A percentile compares a stretch with the other conserved stretches of the same genome.
phyloP scores from a whole-genome alignment of 2,888 invertebrate species.

The Chirona hameri region DNA sequence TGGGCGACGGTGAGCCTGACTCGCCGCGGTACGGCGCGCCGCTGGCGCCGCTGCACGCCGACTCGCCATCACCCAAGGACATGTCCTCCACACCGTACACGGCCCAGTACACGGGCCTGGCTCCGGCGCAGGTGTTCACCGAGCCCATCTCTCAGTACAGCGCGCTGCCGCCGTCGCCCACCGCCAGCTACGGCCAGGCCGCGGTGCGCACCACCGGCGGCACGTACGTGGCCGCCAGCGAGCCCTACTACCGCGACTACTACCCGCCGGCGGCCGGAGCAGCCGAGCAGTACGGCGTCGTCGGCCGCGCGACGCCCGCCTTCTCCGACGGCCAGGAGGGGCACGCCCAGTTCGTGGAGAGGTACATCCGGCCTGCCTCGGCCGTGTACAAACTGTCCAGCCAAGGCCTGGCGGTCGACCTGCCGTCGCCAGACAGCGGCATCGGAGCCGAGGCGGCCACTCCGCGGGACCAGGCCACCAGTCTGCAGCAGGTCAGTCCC shows the following conservation, averaged over 20 bases:
- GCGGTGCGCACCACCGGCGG: background rate
- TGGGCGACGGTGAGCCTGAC: background rate
- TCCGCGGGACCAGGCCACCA: constrained; percentile 75
- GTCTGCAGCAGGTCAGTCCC: constrained; percentile 43
- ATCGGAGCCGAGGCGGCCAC: constrained; percentile 92
- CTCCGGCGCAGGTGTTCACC: constrained; percentile 30
- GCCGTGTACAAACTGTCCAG: constrained; percentile 45
- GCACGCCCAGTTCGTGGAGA: constrained; percentile 55
- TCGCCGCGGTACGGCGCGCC: constrained; percentile 25
- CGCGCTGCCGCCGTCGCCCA: background rate
- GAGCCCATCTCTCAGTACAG: constrained; percentile 26
- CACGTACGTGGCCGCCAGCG: background rate
- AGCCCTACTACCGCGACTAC: constrained; percentile 4
- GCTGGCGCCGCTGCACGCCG: constrained; percentile 6
- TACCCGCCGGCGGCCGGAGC: background rate
- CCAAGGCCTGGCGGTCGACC: constrained; percentile 78
- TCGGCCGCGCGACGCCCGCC: background rate
- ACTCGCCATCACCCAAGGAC: constrained; percentile 14
- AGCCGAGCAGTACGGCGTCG: background rate
- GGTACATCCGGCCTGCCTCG: constrained; percentile 49
- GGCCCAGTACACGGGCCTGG: constrained; percentile 29
- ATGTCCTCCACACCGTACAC: background rate
- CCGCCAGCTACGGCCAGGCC: background rate
- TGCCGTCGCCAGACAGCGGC: constrained; percentile 92
- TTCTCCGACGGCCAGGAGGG: background rate